Conservation (phyloP, 2,888 invertebrate genomes). For the Drosophila robusta region DNA sequence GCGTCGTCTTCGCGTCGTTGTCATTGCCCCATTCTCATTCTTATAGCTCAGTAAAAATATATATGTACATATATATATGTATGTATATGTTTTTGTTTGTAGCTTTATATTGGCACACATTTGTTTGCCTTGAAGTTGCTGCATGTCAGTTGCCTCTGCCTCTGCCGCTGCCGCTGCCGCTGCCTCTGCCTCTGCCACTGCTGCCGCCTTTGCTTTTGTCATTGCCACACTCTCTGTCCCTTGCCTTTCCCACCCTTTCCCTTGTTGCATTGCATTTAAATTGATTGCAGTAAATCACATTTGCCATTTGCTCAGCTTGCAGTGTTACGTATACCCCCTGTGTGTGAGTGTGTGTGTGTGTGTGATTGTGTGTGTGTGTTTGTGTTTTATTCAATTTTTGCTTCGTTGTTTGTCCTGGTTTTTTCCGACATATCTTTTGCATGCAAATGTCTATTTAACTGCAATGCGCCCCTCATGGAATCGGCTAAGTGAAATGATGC, state of each 20-base stretch:
- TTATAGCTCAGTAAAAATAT: slow-evolving; percentile 18
- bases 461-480: slow-evolving; percentile 50
- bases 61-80: not conserved
- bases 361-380: slow-evolving; percentile 35
- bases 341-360: slow-evolving; percentile 19
- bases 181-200: too few species aligned
- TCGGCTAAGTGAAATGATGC: slow-evolving; percentile 77
- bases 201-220: too few species aligned
- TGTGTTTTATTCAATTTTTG: slow-evolving; percentile 68
- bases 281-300: slow-evolving; percentile 84
- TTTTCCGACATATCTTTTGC: slow-evolving; percentile 68
- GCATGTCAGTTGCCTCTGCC: not conserved
- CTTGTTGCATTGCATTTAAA: slow-evolving; percentile 74
- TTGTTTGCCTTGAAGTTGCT: slow-evolving; percentile 36
- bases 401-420: slow-evolving; percentile 67
- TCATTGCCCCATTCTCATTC: slow-evolving; percentile 48
- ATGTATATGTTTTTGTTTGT: slow-evolving; percentile 8
- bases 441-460: slow-evolving; percentile 81
- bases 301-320: slow-evolving; percentile 50
- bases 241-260: slow-evolving; percentile 6
- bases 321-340: slow-evolving; percentile 34
- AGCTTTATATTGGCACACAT: slow-evolving; percentile 53
- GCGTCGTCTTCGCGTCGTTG: slow-evolving; percentile 27
- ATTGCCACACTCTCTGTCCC: slow-evolving; percentile 23
- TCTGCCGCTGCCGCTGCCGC: too few species aligned